These are phyloP conservation scores for Aphaenogaster floridana DNA, from an alignment of 1,140 invertebrate genomes.

Conservation along the genomic window DNA sequence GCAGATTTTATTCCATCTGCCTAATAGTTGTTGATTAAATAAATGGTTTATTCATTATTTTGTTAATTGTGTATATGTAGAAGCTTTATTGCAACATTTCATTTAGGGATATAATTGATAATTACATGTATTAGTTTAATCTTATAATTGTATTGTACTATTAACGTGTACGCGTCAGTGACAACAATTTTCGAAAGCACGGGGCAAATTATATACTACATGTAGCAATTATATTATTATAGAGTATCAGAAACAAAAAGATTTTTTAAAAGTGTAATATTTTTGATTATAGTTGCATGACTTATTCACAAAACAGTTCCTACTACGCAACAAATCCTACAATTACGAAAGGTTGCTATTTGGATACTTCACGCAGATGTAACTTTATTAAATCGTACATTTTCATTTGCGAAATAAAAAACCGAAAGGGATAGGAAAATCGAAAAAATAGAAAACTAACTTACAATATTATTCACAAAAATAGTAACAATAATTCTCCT, in stretches of 20 bases:
- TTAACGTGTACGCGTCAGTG: neutral
- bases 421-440: neutral
- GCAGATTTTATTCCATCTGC: neutral
- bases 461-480: neutral
- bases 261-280: neutral
- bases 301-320: neutral
- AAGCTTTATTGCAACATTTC: neutral
- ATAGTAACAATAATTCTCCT: neutral
- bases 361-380: neutral
- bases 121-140: neutral
- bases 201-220: neutral
- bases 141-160: neutral
- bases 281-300: neutral
- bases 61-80: neutral
- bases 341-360: neutral
- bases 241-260: neutral
- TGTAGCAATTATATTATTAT: neutral
- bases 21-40: neutral
- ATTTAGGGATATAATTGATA: neutral
- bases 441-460: neutral
- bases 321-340: neutral
- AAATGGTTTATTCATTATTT: neutral
- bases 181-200: neutral
- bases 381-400: conserved; percentile 22
- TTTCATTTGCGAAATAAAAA: conserved; percentile 7